A percentile compares a stretch with the other conserved stretches of the same genome.
Evolutionary conservation across 2,113 vertebrate genomes (phyloP).

Genomic region (Ptyas mucosa): DNA sequence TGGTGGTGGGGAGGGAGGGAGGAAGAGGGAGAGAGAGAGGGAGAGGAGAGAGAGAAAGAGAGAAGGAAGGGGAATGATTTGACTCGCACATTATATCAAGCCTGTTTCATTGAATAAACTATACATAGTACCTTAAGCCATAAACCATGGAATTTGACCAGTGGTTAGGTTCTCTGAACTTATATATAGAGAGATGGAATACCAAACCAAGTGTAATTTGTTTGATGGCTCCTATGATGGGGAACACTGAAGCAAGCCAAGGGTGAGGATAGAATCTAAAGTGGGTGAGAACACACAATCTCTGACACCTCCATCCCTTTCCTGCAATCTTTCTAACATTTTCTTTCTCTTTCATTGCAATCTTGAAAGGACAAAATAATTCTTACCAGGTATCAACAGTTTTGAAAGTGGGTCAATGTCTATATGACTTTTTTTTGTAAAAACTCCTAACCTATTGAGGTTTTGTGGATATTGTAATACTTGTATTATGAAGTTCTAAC

Average conservation of each 20-base stretch:
- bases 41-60: no score
- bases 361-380: not conserved
- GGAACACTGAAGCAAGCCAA: not conserved
- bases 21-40: no score
- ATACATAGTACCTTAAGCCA: not conserved
- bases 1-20: no score
- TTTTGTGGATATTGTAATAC: not conserved
- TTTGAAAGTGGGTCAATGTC: not conserved
- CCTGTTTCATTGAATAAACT: not conserved
- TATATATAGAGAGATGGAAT: not conserved
- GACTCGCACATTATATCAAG: not conserved
- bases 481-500: not conserved
- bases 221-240: not conserved
- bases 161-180: not conserved
- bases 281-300: not conserved
- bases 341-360: not conserved
- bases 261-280: not conserved
- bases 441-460: not conserved
- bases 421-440: not conserved
- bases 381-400: not conserved
- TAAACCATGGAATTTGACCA: not conserved
- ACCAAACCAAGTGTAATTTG: not conserved
- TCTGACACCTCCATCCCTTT: not conserved
- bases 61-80: accelerated
- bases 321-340: not conserved